Base-by-base conservation (phyloP, 2,888 invertebrate species). In the Drosophila sordidapex region DNA sequence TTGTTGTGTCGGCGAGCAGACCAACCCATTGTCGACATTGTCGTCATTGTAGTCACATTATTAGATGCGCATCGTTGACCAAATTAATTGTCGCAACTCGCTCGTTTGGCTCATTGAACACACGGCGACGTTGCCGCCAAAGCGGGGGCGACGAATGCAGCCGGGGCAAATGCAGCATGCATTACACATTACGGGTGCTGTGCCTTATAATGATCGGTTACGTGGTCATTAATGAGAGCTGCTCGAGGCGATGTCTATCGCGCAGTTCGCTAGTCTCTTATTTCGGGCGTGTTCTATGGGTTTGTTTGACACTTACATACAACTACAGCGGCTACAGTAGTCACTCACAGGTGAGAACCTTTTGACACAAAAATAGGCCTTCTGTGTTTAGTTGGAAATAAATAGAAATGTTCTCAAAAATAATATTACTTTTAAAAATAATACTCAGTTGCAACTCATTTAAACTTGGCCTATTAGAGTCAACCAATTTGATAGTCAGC, bases 41-140 rank as follows among this genome's bases (percentile, higher is more conserved):
- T 84, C 83, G 82, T 73, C 83, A 82, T 87, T 86, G 81, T 83
- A 84, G 78, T 70, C 82, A 81, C 85, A 90, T 88, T 89, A 90
- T 89, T 87, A 89, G 90, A 87, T 66, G 76, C 87, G 85, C 88
- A 76, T 88, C 89, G 85, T 73, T 89, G 90, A 61, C 76, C 75
- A 82, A 86, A 83, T 81, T 88, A 89, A 89, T 88, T 85, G 85
- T 81, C 72, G 62, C 61, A 65, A 63, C 64, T 21, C 66, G 52
- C 29, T 60, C 63, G 71, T 58, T 70, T 76, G 70, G 58, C 70
- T 81, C 75, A 73, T 70, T 75, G 75, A 53, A 68, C 75, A 75
- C 46, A 46, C 46, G 46, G 61, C 25, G 52, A 52, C 58, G 49
- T 58, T 67, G 68, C 54, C 18, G 74, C 59, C 60, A 67, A 46